Percentiles rank a stretch among this genome's conserved stretches.
Conservation (phyloP, 64 coral and sea anemone genomes). For the Actinia equina region DNA sequence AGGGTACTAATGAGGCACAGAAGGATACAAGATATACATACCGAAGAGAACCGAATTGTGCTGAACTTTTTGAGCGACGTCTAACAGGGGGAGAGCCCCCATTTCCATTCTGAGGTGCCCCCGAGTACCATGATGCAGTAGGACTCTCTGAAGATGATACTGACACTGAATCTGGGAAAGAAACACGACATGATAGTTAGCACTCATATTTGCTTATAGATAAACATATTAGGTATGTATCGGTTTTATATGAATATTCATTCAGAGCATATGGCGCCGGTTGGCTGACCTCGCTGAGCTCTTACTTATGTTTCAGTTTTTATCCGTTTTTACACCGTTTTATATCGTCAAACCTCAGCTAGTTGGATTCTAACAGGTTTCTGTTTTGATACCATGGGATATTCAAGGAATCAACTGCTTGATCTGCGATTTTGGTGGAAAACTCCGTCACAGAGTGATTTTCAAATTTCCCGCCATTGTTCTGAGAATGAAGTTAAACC, state of each 20-base stretch:
- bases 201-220: no score
- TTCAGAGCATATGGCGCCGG: no score
- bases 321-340: not conserved
- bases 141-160: conserved; percentile 89
- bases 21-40: conserved; percentile 22
- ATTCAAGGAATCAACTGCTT: not conserved
- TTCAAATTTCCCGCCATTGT: not conserved
- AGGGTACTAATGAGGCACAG: not conserved
- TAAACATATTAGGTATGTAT: no score
- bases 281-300: not conserved
- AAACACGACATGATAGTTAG: not conserved
- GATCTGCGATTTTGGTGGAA: not conserved
- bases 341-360: not conserved
- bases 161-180: conserved; percentile 74
- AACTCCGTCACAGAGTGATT: not conserved
- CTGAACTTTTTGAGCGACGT: conserved; percentile 57
- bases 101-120: conserved; percentile 45
- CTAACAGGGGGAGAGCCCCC: conserved; percentile 60
- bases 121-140: conserved; percentile 55
- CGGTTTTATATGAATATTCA: no score
- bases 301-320: not conserved
- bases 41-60: conserved; percentile 80
- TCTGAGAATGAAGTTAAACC: not conserved
- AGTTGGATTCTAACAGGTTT: not conserved
- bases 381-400: not conserved